Base-by-base conservation (phyloP, 64 coral and sea anemone species). In the Platygyra sinensis region DNA sequence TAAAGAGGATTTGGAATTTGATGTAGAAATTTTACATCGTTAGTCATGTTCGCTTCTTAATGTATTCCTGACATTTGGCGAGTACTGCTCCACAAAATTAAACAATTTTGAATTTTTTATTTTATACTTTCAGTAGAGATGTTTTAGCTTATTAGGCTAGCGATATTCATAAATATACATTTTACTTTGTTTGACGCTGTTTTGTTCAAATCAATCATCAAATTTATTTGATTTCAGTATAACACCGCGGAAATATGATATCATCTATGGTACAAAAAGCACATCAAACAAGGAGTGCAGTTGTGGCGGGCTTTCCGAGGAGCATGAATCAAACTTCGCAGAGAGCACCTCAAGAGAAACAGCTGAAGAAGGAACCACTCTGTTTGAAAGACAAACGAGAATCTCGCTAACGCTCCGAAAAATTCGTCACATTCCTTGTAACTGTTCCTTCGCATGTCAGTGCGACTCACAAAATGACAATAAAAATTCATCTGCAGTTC, bases 341-440 rank as follows among this genome's bases (percentile, higher is more conserved):
- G 57, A 74, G 52, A 18, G 38, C 36, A n/a, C 72, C 9, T 30
- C 33, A 0, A 33, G 30, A 51, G 46, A 73, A 65, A 63, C 25
- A 31, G 46, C 73, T 10, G 31, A 62, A 61, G 81, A 31, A 46
- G 93, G 93, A 57, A 54, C 90, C 3, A 95, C 96, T 25, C 94
- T 95, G 33, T 93, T 90, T 64, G 87, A 95, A 75, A 67, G 96
- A 75, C 42, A 84, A 88, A 92, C 87, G 30, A 87, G 96, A 18
- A 72, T 98, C 54, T 98, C 96, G 22, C 84, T 98, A 32, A 95
- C 96, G 29, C 93, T 98, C 49, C 91, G 96, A 18, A 98, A 98
- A 88, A 88, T 98, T 52, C 90, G 88, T 14, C 75, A 75, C 31
- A 63, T 63, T n/a, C 94, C 94, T 4, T 98, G 96, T 67, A 62